Base-by-base conservation (phyloP, 2,797 vertebrate species). In the Pipistrellus kuhlii region DNA sequence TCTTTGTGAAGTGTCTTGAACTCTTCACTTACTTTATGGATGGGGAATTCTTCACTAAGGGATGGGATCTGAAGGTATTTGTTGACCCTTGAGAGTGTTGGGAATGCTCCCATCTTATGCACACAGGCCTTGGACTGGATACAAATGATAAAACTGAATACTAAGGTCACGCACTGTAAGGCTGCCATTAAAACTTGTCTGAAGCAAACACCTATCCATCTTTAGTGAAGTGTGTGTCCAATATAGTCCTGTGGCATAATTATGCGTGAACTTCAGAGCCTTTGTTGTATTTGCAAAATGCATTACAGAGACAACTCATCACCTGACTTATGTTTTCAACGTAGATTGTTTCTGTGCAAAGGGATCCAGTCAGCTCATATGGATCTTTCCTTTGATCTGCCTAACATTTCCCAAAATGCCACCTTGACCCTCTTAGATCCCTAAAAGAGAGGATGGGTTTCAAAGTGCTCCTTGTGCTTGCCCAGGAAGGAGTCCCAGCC, bases 211-310 rank as follows among this genome's bases (percentile, higher is more conserved):
- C 87, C 41, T 89, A 71, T 95, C 83, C 66, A 55, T 96, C 86
- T 96, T 95, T 20, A 68, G 76, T 62, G 87, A 94, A 68, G 32
- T 76, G 25, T 80, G 18, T 71, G 86, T 85, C 85, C 73, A 72
- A 6, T 86, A 64, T 8, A 66, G 62, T 80, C 41, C 68, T 38
- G 2, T 68, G 62, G 57, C 41, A 17, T 83, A 20, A 9, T 91
- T 73, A 72, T 27, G 35, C 21, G 46, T 81, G 66, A 95, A 73
- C 62, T 82, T 93, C 84, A 81, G 87, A 93, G 84, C 71, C 48
- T 84, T 85, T 91, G 85, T 90, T 93, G 18, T 91, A 84, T 95
- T 97, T 95, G 95, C 95, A 96, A 92, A 95, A 95, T 83, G 76
- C 85, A 94, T 96, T 96, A 88, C 90, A 88, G 86, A 92, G 55